These are phyloP conservation scores for Olivierus martensii DNA, from an alignment of 1,140 invertebrate species.

Conservation along the genomic window DNA sequence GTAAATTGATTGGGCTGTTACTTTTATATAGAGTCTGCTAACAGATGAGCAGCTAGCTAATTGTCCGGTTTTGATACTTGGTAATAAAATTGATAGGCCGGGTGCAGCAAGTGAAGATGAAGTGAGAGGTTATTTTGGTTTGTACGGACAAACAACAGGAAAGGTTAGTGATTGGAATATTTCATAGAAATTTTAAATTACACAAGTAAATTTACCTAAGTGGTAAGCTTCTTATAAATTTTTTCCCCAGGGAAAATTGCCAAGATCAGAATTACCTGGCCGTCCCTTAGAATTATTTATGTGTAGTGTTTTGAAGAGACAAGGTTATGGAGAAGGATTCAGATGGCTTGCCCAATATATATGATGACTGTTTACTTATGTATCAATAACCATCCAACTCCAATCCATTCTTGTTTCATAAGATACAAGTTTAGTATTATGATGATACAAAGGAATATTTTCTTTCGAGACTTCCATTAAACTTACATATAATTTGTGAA, in stretches of 20 bases:
- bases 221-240: not conserved
- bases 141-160: constrained; percentile 91
- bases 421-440: too few species aligned
- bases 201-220: too few species aligned
- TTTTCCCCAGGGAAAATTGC: constrained; percentile 18
- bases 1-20: not conserved
- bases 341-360: constrained; percentile 98
- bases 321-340: constrained; percentile 99
- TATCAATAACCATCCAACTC: too few species aligned
- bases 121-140: constrained; percentile 77
- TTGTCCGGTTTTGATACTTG: constrained; percentile 91
- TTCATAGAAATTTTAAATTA: not conserved
- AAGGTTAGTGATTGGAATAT: constrained; percentile 49
- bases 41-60: constrained; percentile 92
- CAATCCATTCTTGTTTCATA: too few species aligned
- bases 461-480: too few species aligned
- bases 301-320: constrained; percentile 97
- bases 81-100: constrained; percentile 98
- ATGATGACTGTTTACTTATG: not conserved
- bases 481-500: too few species aligned
- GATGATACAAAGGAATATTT: too few species aligned
- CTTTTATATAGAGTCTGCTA: constrained; percentile 46
- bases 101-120: constrained; percentile 95
- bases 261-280: constrained; percentile 21
- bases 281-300: constrained; percentile 98